Percentiles rank a stretch among this genome's conserved stretches.
Evolutionary conservation across 2,113 vertebrate species (phyloP).

Genomic region (Pantherophis guttatus): DNA sequence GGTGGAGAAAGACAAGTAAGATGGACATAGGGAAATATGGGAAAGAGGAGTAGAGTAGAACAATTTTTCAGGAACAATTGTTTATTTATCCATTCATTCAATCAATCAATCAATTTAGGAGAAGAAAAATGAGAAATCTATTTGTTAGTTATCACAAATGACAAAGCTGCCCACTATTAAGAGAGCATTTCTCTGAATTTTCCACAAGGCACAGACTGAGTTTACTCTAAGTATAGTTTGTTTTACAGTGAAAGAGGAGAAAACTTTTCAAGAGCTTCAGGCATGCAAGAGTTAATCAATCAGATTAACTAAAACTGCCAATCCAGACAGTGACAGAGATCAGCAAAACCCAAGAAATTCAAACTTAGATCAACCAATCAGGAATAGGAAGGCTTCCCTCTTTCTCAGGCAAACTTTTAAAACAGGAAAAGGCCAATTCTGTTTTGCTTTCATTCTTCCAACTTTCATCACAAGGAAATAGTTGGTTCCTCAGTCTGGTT

Average conservation of each 20-base stretch:
- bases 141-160: background rate
- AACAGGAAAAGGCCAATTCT: background rate
- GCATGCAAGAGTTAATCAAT: background rate
- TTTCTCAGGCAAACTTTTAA: background rate
- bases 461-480: background rate
- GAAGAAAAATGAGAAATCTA: background rate
- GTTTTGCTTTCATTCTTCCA: background rate
- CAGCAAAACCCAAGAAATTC: background rate
- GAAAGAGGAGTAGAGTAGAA: background rate
- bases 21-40: background rate
- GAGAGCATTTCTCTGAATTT: background rate
- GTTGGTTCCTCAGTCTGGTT: background rate
- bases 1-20: background rate
- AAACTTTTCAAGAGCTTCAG: background rate
- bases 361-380: background rate
- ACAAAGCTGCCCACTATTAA: background rate
- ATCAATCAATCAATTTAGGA: background rate
- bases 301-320: background rate
- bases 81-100: background rate
- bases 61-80: background rate
- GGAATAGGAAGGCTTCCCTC: background rate
- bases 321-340: background rate
- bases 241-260: background rate
- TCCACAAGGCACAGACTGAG: background rate
- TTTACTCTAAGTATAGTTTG: background rate